Base-by-base conservation (phyloP, 2,888 invertebrate genomes). In the Ligdia adustata region DNA sequence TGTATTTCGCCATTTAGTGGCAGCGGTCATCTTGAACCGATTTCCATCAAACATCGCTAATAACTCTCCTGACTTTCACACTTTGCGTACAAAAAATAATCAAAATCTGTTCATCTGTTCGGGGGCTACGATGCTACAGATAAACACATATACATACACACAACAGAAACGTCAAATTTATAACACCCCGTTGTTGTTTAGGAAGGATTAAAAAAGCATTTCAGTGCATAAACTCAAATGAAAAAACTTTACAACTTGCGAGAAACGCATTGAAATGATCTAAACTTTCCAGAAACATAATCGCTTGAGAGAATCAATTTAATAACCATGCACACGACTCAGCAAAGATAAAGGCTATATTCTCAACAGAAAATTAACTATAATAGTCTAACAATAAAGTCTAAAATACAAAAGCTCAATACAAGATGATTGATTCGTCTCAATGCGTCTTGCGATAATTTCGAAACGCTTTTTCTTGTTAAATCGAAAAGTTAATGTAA, bases 401-500 rank as follows among this genome's bases (percentile, higher is more conserved):
- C 18, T 5, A 18, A 39, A 33, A 20, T 45, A 14, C 33, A 14
- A 33, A 28, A 11, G 9, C 15, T 0, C 24, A 4, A 45, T 9
- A 35, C 40, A 47, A 47, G 27, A 42, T 48, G 48, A 48, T 52
- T 37, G 59, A 57, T 66, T 64, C 62, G 62, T 64, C 58, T 60
- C 48, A 54, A 65, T 67, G 66, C 58, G 61, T 58, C 52, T 47
- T 39, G 52, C 46, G 58, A 64, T 68, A 65, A 61, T 52, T 62
- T 60, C 60, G 50, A 61, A 41, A 58, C 57, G 54, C 64, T 60
- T 57, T 72, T 71, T 73, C 64, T 66, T 63, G 66, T 66, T 59
- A 61, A 67, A 68, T 69, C 58, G 60, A 57, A 69, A 64, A 67
- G 57, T 60, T 47, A 67, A 66, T 61, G 64, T 56, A 64, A 67